A percentile compares a stretch with the other conserved stretches of the same genome.
Evolutionary conservation across 2,113 vertebrate species (phyloP).

Genomic region (Ceyx melanurus): DNA sequence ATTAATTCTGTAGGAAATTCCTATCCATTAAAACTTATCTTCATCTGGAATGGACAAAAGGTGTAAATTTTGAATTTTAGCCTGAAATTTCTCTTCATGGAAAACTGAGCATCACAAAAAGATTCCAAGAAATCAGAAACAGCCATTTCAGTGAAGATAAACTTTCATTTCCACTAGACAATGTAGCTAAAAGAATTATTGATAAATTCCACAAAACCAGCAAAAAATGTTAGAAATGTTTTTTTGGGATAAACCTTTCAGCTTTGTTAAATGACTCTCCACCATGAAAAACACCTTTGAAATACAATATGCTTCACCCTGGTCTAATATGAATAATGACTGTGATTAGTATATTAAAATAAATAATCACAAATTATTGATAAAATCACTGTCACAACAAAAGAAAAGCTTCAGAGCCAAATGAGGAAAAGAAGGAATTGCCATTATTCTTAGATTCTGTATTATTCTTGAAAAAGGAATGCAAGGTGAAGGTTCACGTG

Average conservation of each 20-base stretch:
- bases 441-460: not conserved
- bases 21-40: not conserved
- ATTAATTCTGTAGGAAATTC: not conserved
- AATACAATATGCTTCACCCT: not conserved
- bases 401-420: not conserved
- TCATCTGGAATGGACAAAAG: fast-evolving
- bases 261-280: not conserved
- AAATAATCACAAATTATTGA: conserved; percentile 35
- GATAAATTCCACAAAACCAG: not conserved
- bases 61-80: not conserved
- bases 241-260: not conserved
- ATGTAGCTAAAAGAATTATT: not conserved
- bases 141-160: not conserved
- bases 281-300: not conserved
- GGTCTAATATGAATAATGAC: not conserved
- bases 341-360: not conserved
- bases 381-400: conserved; percentile 30
- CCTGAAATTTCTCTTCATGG: not conserved
- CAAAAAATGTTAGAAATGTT: not conserved
- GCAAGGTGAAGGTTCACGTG: not conserved
- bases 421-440: not conserved
- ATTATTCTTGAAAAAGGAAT: not conserved
- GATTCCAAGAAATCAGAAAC: not conserved
- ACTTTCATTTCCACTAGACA: not conserved
- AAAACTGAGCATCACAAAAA: not conserved